Percentiles rank a stretch among this genome's conserved stretches.
Conservation (phyloP, 2,797 vertebrate genomes). For the Rhinoraja longicauda region DNA sequence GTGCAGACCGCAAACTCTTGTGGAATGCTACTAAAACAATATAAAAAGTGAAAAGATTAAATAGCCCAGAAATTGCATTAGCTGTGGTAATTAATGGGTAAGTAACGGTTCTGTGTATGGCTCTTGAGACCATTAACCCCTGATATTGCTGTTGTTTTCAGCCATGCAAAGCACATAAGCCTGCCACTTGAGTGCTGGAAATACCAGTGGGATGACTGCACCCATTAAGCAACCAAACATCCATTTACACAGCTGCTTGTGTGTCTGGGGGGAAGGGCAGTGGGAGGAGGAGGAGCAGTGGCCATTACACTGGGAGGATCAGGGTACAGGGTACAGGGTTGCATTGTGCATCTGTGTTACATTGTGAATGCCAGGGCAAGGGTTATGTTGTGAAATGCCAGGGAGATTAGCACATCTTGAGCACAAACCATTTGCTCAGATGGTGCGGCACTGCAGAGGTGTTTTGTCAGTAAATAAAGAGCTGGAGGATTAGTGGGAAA, state of each 20-base stretch:
- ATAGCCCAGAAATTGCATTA: neutral
- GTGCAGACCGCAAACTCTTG: neutral
- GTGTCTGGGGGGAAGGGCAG: neutral
- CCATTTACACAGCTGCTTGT: neutral
- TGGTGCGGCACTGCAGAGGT: neutral
- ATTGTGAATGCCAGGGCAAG: neutral
- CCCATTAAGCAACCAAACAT: neutral
- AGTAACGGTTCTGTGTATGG: neutral
- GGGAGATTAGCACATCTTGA: neutral
- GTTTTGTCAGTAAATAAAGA: no score
- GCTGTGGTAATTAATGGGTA: neutral
- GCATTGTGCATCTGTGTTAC: neutral
- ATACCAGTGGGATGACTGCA: neutral
- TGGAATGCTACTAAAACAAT: neutral
- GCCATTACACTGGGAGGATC: neutral
- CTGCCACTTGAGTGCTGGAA: neutral
- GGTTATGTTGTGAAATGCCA: neutral
- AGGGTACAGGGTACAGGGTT: neutral
- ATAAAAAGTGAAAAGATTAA: neutral
- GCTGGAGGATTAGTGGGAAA: no score
- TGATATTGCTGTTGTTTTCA: neutral
- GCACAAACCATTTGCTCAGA: neutral
- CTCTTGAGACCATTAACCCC: neutral
- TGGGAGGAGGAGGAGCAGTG: neutral
- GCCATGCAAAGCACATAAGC: no score